A percentile compares a stretch with the other conserved stretches of the same genome.
These are phyloP conservation scores for Monodelphis domestica DNA, from an alignment of 2,797 vertebrate genomes.

Conservation along the genomic window DNA sequence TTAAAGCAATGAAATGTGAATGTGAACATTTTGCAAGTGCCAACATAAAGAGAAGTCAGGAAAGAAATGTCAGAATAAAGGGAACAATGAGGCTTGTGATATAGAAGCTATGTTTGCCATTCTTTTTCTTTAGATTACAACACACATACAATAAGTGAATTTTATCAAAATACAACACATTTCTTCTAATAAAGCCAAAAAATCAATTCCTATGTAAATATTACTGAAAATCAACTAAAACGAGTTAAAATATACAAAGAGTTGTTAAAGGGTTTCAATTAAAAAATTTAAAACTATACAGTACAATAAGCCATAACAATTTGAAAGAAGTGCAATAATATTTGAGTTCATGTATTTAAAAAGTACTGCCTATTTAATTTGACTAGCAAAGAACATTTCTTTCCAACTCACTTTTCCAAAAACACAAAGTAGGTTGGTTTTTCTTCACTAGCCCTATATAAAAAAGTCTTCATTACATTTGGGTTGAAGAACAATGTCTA, in stretches of 20 bases:
- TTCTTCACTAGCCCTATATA: constrained; percentile 79
- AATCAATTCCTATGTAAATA: constrained; percentile 88
- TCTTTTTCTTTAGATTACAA: constrained; percentile 85
- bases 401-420: constrained; percentile 74
- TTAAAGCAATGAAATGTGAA: constrained; percentile 73
- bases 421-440: constrained; percentile 71
- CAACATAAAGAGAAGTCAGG: constrained; percentile 77
- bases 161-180: constrained; percentile 89
- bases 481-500: constrained; percentile 76
- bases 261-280: constrained; percentile 92
- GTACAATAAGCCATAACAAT: constrained; percentile 88
- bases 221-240: constrained; percentile 87
- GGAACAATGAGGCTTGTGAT: constrained; percentile 80
- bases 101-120: constrained; percentile 83
- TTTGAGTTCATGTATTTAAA: constrained; percentile 81
- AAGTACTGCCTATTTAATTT: constrained; percentile 83
- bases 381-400: constrained; percentile 68
- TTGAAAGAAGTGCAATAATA: constrained; percentile 86
- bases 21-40: constrained; percentile 68
- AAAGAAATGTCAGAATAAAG: constrained; percentile 77
- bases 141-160: constrained; percentile 86
- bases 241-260: constrained; percentile 91
- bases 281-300: constrained; percentile 88
- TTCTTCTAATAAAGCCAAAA: constrained; percentile 87
- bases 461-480: constrained; percentile 75